Evolutionary conservation across 2,113 vertebrate species (phyloP).

Genomic region (Asarcornis scutulata): DNA sequence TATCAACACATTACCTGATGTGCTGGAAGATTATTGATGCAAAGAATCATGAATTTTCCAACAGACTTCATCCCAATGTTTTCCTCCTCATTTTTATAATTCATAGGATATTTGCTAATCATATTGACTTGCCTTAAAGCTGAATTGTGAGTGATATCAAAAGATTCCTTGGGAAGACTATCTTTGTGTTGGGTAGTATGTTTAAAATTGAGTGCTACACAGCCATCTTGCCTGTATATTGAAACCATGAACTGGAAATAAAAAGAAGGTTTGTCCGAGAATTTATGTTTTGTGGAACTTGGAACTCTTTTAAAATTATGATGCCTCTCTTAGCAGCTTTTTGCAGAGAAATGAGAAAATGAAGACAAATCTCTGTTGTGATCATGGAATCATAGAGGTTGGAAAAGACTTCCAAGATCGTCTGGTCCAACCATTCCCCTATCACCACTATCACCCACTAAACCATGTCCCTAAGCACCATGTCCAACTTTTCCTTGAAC

Average conservation of each 20-base stretch:
- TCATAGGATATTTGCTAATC: constrained; percentile 74
- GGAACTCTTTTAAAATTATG: background rate
- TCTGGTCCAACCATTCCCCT: no score
- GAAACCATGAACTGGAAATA: background rate
- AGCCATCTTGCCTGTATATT: background rate
- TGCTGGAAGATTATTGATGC: constrained; percentile 75
- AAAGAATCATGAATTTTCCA: constrained; percentile 76
- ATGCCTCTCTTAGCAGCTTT: background rate
- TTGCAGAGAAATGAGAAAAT: background rate
- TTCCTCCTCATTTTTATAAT: constrained; percentile 70
- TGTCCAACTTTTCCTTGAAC: no score
- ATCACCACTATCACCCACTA: no score
- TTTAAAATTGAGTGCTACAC: background rate
- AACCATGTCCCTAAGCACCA: no score
- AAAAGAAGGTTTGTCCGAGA: background rate
- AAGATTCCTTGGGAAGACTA: background rate
- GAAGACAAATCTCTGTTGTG: background rate
- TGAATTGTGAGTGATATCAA: constrained; percentile 21
- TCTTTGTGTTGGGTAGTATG: background rate
- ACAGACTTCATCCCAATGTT: constrained; percentile 62
- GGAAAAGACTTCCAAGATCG: no score
- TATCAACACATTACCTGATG: constrained; percentile 81
- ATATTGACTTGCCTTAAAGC: constrained; percentile 42
- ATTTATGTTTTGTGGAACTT: background rate
- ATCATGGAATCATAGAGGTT: no score